Evolutionary conservation across 2,888 invertebrate species (phyloP), one percentile per base, ranked within the genome.

Genomic region (Aporophyla lueneburgensis): DNA sequence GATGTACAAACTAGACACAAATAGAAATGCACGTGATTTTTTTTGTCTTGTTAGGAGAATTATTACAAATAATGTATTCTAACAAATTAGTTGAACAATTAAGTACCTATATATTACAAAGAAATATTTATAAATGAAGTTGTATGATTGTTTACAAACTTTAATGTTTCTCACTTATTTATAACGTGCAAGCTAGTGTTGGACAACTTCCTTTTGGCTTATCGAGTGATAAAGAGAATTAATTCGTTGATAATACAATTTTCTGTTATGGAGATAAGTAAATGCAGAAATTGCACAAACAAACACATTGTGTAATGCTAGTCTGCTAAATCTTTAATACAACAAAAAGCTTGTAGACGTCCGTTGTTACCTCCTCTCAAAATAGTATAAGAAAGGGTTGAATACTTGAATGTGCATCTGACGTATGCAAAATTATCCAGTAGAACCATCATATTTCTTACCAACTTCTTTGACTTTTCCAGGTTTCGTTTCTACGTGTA

Each of bases 401-500:
- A 49, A 5, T 51, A 46, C 43, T 46, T 46, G 43, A 46, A 46
- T 46, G 10, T 19, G 19, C 51, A 5, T 51, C 53, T 21, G 21
- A 9, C 21, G 3, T 59, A 21, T 19, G 1, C 10, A 56, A 56
- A 58, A 24, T 43, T 24, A 24, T 43, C 4, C 14, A 21, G 24
- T 2, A 43, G 59, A 33, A 10, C 19, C 21, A 59, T 59, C 21
- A 10, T 21, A 21, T 21, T 21, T 21, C 14, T 58, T 43, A 69
- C 16, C 14, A 24, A 24, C 1, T 53, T 65, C 1, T 43, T 67
- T 21, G 62, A 66, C 86, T 78, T 77, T 96, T 96, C 43, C 96
- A 98, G 98, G 93, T 98, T 97, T 93, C 98, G 98, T 93, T 99
- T 99, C 96, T 99, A 98, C 96, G 99, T 99, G 71, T 99, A 98